Evolutionary conservation across 1,140 invertebrate species (phyloP), one percentile per base, ranked within the genome.

Genomic region (Formica exsecta): DNA sequence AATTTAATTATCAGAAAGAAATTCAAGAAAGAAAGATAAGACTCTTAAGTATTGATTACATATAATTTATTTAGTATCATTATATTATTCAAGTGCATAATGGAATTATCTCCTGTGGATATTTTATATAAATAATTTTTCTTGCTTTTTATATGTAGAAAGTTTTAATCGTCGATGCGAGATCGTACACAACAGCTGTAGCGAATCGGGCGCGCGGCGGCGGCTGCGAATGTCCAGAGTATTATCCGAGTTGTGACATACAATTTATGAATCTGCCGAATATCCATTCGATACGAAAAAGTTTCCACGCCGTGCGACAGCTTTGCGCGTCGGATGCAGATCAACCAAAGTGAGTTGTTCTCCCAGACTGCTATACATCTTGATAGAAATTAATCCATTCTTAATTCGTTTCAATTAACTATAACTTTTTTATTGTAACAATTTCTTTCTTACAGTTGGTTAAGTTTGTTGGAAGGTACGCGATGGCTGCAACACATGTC

Each of bases 261-360:
- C 97, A 98, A 93, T 99, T 99, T 94, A 99, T 99, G 98, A 98
- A 98, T 94, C 95, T 99, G 93, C 98, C 98, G 70, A 99, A 99
- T 95, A 99, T 99, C 87, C 99, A 99, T 95, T 97, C 98, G 73
- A 98, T 99, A 91, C 96, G 99, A 48, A 98, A 98, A 90, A 98
- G 97, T 93, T 98, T 98, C 94, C 97, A 98, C 76, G 96, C 97
- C 38, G 95, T 98, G 38, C 94, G 98, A 66, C 96, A 97, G 71
- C 94, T 99, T 0, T 98, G 98, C 88, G 96, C 97, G 44, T 96
- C 97, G 65, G 96, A 97, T 13, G 95, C 97, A 0, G 98, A 98
- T 93, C 97, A 97, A 93, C 96, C 96, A 77, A 98, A 98, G 98
- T 98, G 95, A 96, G 95, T 94, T 29, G 9, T 66, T 81, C 3